These are phyloP conservation scores for Kryptolebias ocellatus DNA, from an alignment of 2,797 vertebrate genomes.

Conservation along the genomic window DNA sequence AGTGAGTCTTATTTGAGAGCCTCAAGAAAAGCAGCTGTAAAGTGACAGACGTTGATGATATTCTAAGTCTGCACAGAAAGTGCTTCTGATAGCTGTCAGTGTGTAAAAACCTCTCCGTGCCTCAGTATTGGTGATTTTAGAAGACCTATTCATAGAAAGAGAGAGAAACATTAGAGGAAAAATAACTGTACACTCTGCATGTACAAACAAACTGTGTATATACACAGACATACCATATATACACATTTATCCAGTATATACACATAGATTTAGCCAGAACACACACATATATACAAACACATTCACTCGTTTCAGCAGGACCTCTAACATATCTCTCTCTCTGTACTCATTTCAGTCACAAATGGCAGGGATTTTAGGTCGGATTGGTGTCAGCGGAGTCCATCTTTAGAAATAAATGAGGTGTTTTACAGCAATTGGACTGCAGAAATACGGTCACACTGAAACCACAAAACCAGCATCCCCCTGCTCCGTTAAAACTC, in stretches of 20 bases:
- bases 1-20: slow-evolving; percentile 70
- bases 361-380: slow-evolving; percentile 66
- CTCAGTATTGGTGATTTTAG: slow-evolving; percentile 71
- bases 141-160: slow-evolving; percentile 75
- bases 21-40: slow-evolving; percentile 68
- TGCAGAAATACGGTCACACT: slow-evolving; percentile 62
- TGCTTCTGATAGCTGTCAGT: slow-evolving; percentile 74
- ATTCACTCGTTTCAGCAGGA: slow-evolving; percentile 80
- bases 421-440: slow-evolving; percentile 53
- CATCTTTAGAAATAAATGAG: slow-evolving; percentile 66
- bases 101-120: slow-evolving; percentile 71
- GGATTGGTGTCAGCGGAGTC: slow-evolving; percentile 69
- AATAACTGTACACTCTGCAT: slow-evolving; percentile 86
- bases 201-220: slow-evolving; percentile 83
- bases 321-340: slow-evolving; percentile 82
- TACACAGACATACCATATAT: slow-evolving; percentile 81
- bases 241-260: slow-evolving; percentile 83
- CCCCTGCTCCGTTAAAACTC: slow-evolving; percentile 53
- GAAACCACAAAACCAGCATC: slow-evolving; percentile 65
- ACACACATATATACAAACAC: slow-evolving; percentile 80
- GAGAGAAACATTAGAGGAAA: slow-evolving; percentile 80
- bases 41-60: slow-evolving; percentile 75
- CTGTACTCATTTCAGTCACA: slow-evolving; percentile 62
- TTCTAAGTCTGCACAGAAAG: slow-evolving; percentile 75
- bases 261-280: slow-evolving; percentile 78